phyloP scores from a whole-genome alignment of 2,797 vertebrate species.

The Monodelphis domestica region DNA sequence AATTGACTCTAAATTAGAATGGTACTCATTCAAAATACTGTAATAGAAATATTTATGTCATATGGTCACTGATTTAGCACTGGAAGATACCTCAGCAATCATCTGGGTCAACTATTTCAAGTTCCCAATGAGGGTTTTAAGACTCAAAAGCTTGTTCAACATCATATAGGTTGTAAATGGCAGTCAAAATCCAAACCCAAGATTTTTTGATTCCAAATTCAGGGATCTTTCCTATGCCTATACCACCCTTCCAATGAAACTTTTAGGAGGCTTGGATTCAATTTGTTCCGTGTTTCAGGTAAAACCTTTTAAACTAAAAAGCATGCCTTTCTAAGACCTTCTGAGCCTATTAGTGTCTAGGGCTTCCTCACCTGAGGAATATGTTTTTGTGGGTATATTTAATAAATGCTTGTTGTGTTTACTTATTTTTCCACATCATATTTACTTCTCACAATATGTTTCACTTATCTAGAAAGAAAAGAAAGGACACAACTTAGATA shows the following conservation, averaged over 20 bases:
- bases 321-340: too few species aligned
- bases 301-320: too few species aligned
- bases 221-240: background rate
- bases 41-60: background rate
- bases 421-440: conserved; percentile 29
- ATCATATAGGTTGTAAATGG: background rate
- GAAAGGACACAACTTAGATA: background rate
- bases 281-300: background rate
- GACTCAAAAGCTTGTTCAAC: background rate
- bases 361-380: background rate
- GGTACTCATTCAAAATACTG: background rate
- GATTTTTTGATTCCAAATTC: background rate
- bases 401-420: background rate
- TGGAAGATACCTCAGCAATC: background rate
- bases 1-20: background rate
- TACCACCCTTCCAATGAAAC: too few species aligned
- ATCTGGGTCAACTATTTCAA: background rate
- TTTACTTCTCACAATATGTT: conserved; percentile 10
- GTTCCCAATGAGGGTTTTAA: background rate
- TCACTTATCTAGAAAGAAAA: background rate
- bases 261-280: background rate
- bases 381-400: too few species aligned
- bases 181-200: background rate
- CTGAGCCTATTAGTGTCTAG: background rate
- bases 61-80: background rate